Conservation (phyloP, 2,797 vertebrate genomes). For the Chaetodon trifasciatus region DNA sequence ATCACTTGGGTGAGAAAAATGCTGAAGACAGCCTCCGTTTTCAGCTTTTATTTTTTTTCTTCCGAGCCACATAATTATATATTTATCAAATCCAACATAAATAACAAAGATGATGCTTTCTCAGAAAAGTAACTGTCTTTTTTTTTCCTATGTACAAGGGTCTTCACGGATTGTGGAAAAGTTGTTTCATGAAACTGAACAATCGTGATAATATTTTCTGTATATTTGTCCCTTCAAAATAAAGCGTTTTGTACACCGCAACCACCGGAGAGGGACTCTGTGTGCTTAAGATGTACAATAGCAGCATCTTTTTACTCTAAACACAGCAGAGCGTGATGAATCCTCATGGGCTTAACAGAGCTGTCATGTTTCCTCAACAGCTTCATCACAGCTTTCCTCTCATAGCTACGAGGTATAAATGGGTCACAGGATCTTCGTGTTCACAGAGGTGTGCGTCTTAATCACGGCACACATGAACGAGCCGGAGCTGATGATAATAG, state of each 20-base stretch:
- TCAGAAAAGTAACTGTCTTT: constrained; percentile 52
- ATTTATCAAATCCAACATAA: constrained; percentile 54
- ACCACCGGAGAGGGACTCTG: not conserved
- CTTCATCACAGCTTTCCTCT: constrained; percentile 55
- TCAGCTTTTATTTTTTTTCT: not conserved
- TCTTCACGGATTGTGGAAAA: constrained; percentile 13
- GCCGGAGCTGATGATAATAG: not conserved
- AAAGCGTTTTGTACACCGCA: not conserved
- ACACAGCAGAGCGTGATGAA: constrained; percentile 51
- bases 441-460: constrained; percentile 23
- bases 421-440: constrained; percentile 46
- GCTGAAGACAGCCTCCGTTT: not conserved
- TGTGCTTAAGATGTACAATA: constrained; percentile 12
- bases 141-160: constrained; percentile 2
- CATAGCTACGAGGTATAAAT: constrained; percentile 48
- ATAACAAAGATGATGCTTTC: constrained; percentile 59
- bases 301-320: constrained; percentile 37
- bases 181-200: not conserved
- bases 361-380: constrained; percentile 65
- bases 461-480: not conserved
- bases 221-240: constrained; percentile 11
- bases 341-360: constrained; percentile 50
- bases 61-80: constrained; percentile 23
- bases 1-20: constrained; percentile 33
- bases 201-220: not conserved